Conservation (phyloP, 2,888 invertebrate genomes). For the Drosophila leonis region DNA sequence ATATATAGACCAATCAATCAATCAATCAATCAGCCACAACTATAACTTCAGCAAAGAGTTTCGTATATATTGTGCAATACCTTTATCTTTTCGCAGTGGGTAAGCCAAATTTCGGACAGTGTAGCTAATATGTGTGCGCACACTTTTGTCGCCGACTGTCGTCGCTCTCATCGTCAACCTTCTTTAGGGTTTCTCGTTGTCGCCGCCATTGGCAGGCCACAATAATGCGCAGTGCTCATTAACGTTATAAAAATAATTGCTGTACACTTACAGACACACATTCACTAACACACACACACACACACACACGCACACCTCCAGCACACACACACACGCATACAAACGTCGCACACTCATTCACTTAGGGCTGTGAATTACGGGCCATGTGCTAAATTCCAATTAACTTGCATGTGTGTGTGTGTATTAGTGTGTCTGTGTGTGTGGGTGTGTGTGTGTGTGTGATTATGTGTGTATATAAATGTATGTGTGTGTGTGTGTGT, state of each 20-base stretch:
- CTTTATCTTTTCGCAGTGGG: neutral
- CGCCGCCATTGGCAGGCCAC: conserved; percentile 54
- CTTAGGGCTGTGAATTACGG: conserved; percentile 59
- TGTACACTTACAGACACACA: conserved; percentile 53
- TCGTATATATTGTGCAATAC: too few species aligned
- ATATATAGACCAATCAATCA: neutral
- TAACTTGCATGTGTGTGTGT: conserved; percentile 59
- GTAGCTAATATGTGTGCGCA: conserved; percentile 37
- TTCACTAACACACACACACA: conserved; percentile 27
- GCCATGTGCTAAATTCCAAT: conserved; percentile 79
- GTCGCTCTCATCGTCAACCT: conserved; percentile 32
- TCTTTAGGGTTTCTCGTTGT: conserved; percentile 9
- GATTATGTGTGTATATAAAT: neutral
- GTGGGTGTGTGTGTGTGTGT: conserved; percentile 10
- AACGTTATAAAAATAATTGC: conserved; percentile 81
- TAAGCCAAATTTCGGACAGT: conserved; percentile 18
- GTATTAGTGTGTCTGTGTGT: conserved; percentile 13
- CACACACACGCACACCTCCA: conserved; percentile 10
- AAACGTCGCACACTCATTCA: conserved; percentile 7
- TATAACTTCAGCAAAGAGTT: neutral
- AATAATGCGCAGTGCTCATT: conserved; percentile 77
- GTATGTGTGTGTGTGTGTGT: conserved; percentile 7
- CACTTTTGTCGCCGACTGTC: conserved; percentile 56
- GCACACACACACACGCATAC: neutral
- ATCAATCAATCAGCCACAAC: neutral